Evolutionary conservation across 2,113 vertebrate species (phyloP).

Genomic region (Planiliza haematocheilus): DNA sequence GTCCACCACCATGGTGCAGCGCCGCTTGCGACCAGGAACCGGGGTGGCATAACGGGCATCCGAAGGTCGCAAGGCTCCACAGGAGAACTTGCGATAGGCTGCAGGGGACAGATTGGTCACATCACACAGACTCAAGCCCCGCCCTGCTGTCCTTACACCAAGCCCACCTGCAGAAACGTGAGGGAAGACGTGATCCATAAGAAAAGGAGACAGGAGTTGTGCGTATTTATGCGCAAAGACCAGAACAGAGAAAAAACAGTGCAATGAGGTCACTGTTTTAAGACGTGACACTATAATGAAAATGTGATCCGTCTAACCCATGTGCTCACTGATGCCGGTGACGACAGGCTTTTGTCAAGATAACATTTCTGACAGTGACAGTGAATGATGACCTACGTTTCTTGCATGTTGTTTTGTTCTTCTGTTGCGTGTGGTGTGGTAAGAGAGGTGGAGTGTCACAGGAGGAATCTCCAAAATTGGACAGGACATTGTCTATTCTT

Average conservation of each 20-base stretch:
- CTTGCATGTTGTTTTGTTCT: slow-evolving; percentile 44
- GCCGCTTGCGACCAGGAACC: slow-evolving; percentile 78
- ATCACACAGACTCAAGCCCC: slow-evolving; percentile 85
- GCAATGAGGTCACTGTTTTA: not conserved
- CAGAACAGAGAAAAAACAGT: slow-evolving; percentile 10
- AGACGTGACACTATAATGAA: not conserved
- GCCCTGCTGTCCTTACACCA: slow-evolving; percentile 72
- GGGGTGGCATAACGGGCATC: slow-evolving; percentile 57
- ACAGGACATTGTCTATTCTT: slow-evolving; percentile 70
- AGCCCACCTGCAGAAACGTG: slow-evolving; percentile 79
- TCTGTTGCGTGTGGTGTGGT: slow-evolving; percentile 40
- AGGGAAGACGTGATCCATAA: slow-evolving; percentile 35
- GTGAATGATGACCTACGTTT: slow-evolving; percentile 54
- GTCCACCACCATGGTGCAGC: slow-evolving; percentile 83
- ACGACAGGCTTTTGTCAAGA: not conserved
- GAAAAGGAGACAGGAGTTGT: not conserved
- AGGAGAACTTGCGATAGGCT: slow-evolving; percentile 75
- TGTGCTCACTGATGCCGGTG: slow-evolving; percentile 3
- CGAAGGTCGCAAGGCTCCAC: slow-evolving; percentile 48
- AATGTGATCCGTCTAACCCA: not conserved
- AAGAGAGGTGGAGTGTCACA: slow-evolving; percentile 27
- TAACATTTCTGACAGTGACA: not conserved
- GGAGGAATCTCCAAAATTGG: slow-evolving; percentile 59
- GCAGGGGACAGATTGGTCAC: slow-evolving; percentile 87
- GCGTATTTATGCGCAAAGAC: not conserved